Percentiles rank a stretch among this genome's conserved stretches.
Conservation (phyloP, 2,113 vertebrate species). For the Oriolus oriolus region DNA sequence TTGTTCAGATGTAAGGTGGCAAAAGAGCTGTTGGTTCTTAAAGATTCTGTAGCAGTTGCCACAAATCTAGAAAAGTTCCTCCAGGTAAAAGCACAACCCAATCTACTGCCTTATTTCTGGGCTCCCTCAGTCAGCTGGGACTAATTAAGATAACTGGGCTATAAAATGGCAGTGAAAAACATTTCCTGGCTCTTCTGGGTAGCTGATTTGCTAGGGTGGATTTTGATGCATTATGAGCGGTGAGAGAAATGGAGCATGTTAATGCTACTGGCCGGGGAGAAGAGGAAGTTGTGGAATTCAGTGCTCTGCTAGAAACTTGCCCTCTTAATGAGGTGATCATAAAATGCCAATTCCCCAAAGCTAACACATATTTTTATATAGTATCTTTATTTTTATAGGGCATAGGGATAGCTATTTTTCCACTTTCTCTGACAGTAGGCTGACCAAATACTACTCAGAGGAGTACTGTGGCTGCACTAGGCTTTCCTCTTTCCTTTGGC, state of each 20-base stretch:
- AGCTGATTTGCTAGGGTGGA: background rate
- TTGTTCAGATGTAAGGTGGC: background rate
- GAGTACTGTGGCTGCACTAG: slow-evolving; percentile 31
- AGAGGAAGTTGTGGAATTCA: slow-evolving; percentile 35
- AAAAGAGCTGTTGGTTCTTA: background rate
- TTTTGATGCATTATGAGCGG: background rate
- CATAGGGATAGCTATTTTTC: slow-evolving; percentile 5
- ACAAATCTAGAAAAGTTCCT: background rate
- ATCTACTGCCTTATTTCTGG: slow-evolving; percentile 11
- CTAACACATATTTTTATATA: slow-evolving; percentile 10
- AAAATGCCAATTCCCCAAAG: slow-evolving; percentile 38
- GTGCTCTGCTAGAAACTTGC: slow-evolving; percentile 9
- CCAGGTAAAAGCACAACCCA: background rate
- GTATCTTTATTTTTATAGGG: slow-evolving; percentile 13
- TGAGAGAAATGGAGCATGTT: background rate
- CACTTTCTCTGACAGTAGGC: slow-evolving; percentile 29
- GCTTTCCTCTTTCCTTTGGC: slow-evolving; percentile 42
- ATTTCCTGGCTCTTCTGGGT: background rate
- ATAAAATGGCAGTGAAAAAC: background rate
- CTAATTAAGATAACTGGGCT: slow-evolving; percentile 44
- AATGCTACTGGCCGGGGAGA: background rate
- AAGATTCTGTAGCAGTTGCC: background rate
- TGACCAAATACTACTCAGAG: slow-evolving; percentile 53
- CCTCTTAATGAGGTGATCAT: slow-evolving; percentile 43
- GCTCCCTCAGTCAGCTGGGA: slow-evolving; percentile 20